Percentiles rank a stretch among this genome's conserved stretches.
These are phyloP conservation scores for Apocrypta bakeri DNA, from an alignment of 1,140 invertebrate species.

Conservation along the genomic window DNA sequence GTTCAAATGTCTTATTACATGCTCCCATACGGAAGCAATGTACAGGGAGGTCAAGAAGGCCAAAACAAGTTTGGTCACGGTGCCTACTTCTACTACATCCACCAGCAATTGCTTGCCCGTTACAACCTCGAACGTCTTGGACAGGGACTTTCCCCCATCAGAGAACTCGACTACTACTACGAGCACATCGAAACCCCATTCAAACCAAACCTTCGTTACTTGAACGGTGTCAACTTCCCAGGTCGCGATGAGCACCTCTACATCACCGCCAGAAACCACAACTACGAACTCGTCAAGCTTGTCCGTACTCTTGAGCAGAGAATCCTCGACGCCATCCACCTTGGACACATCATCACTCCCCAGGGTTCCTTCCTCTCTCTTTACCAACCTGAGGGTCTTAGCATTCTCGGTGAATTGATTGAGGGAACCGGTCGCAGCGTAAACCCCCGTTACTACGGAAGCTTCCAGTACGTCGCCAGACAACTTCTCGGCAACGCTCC, in stretches of 20 bases:
- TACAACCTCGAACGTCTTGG: slow-evolving; percentile 74
- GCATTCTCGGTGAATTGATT: slow-evolving; percentile 74
- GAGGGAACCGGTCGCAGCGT: slow-evolving; percentile 70
- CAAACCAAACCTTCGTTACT: slow-evolving; percentile 77
- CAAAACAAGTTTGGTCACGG: slow-evolving; percentile 65
- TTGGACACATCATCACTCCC: slow-evolving; percentile 77
- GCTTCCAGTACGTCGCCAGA: slow-evolving; percentile 75
- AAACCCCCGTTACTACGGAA: slow-evolving; percentile 75
- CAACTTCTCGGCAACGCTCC: slow-evolving; percentile 76
- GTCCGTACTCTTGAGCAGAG: slow-evolving; percentile 77
- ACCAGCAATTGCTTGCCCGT: slow-evolving; percentile 74
- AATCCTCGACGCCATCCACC: slow-evolving; percentile 79
- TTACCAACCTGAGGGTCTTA: slow-evolving; percentile 70
- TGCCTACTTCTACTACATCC: slow-evolving; percentile 72
- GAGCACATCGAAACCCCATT: slow-evolving; percentile 76
- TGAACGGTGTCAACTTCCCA: slow-evolving; percentile 80
- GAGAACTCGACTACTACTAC: slow-evolving; percentile 64
- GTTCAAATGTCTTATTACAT: slow-evolving; percentile 78
- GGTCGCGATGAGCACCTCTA: slow-evolving; percentile 76
- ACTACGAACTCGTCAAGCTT: slow-evolving; percentile 69
- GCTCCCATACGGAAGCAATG: slow-evolving; percentile 59
- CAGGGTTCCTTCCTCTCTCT: slow-evolving; percentile 66
- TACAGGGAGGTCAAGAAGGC: slow-evolving; percentile 66
- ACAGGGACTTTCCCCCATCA: slow-evolving; percentile 68
- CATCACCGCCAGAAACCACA: slow-evolving; percentile 71